Evolutionary conservation across 64 coral and sea anemone species (phyloP).

Genomic region (Actinia equina): DNA sequence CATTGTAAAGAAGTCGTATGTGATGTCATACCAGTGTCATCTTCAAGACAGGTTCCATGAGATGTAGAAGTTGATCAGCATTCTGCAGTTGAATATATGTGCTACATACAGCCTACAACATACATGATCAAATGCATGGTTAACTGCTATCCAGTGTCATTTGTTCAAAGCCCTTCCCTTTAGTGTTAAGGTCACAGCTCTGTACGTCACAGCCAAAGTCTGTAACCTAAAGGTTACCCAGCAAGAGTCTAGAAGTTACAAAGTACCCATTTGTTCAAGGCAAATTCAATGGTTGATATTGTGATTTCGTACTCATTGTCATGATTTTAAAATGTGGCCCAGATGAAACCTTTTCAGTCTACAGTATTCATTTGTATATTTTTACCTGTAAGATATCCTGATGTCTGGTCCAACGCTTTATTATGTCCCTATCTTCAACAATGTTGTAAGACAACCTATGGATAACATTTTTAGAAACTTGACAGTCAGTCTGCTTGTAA

Average conservation of each 20-base stretch:
- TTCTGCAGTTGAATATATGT: not conserved
- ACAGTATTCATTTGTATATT: not conserved
- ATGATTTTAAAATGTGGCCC: too few relatives aligned
- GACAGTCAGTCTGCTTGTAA: too few relatives aligned
- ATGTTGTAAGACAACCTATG: not conserved
- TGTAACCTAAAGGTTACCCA: too few relatives aligned
- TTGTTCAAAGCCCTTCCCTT: too few relatives aligned
- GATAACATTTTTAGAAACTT: too few relatives aligned
- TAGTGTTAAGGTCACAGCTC: too few relatives aligned
- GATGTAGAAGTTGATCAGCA: not conserved
- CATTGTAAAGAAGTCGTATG: not conserved
- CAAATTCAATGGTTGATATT: too few relatives aligned
- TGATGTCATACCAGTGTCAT: not conserved
- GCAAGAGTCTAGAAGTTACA: too few relatives aligned
- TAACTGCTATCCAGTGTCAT: not conserved
- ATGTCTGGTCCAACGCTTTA: not conserved
- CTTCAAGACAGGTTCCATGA: not conserved
- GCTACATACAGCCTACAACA: constrained; percentile 5
- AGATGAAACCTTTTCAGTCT: too few relatives aligned
- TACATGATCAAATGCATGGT: not conserved
- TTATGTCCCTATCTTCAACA: not conserved
- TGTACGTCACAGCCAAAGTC: too few relatives aligned
- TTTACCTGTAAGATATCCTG: constrained; percentile 13
- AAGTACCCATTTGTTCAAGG: too few relatives aligned
- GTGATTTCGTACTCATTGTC: too few relatives aligned